Evolutionary conservation across 2,797 vertebrate genomes (phyloP).

Genomic region (Nannoperca australis): DNA sequence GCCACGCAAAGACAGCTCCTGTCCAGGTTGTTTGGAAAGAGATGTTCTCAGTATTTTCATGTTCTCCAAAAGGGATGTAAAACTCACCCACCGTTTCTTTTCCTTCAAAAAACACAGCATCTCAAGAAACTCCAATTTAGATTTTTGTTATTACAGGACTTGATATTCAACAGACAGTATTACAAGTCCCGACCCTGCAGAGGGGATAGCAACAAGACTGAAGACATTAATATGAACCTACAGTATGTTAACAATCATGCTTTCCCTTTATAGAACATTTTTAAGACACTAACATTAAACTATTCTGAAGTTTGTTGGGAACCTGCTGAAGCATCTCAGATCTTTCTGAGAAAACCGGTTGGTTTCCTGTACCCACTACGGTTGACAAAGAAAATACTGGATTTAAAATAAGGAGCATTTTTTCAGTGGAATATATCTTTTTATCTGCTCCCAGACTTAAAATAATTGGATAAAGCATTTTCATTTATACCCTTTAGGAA

Average conservation of each 20-base stretch:
- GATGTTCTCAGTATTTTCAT: background rate
- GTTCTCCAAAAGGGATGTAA: background rate
- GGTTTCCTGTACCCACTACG: too few species aligned
- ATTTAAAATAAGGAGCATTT: background rate
- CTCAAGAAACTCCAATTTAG: background rate
- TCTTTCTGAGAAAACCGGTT: background rate
- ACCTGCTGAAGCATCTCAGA: background rate
- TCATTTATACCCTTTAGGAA: background rate
- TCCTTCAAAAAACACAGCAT: background rate
- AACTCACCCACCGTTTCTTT: background rate
- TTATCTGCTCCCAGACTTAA: too few species aligned
- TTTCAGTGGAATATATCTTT: too few species aligned
- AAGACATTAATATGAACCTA: background rate
- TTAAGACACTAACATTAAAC: background rate
- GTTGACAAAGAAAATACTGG: background rate
- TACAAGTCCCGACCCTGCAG: background rate
- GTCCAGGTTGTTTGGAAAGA: constrained; percentile 57
- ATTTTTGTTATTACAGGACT: background rate
- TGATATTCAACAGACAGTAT: background rate
- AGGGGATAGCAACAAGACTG: background rate
- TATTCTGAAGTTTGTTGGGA: background rate
- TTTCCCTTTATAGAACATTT: background rate
- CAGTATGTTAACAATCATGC: background rate
- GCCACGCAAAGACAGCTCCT: constrained; percentile 88
- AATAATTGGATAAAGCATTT: background rate